Conservation (phyloP, 2,113 vertebrate species). For the Tamias sibiricus region DNA sequence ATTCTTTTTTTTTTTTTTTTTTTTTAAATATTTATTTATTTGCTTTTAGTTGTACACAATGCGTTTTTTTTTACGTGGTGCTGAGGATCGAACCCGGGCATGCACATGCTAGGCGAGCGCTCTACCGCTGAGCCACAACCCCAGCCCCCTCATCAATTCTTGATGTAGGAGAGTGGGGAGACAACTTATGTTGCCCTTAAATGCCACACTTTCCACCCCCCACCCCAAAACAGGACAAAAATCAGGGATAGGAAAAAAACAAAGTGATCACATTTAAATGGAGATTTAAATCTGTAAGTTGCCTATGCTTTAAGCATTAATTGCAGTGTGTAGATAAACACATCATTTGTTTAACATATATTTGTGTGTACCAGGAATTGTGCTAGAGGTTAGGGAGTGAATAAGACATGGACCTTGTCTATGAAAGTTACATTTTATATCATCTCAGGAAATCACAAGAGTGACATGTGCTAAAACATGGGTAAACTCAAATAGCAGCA, state of each 20-base stretch:
- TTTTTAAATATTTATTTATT: too few relatives aligned
- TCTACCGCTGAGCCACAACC: too few relatives aligned
- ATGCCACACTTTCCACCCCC: not conserved
- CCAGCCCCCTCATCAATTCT: constrained; percentile 19
- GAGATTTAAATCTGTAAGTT: constrained; percentile 32
- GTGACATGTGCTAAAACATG: not conserved
- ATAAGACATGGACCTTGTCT: not conserved
- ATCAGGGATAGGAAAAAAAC: not conserved
- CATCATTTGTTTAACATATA: constrained; percentile 41
- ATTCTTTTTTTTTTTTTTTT: too few relatives aligned
- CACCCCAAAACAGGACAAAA: not conserved
- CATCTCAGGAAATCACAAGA: constrained; percentile 10
- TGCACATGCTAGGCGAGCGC: too few relatives aligned
- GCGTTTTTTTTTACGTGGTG: too few relatives aligned
- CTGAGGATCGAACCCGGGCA: too few relatives aligned
- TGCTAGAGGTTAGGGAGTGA: not conserved
- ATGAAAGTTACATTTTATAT: not conserved
- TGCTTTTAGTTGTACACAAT: too few relatives aligned
- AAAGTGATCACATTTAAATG: constrained; percentile 19
- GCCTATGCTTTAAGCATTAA: constrained; percentile 10
- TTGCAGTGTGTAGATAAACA: not conserved
- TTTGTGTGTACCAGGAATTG: not conserved
- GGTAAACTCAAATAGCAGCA: not conserved
- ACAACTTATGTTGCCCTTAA: constrained; percentile 22
- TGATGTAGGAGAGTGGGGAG: not conserved